Evolutionary conservation across 1,140 invertebrate genomes (phyloP).

Genomic region (Drosophila bipectinata): DNA sequence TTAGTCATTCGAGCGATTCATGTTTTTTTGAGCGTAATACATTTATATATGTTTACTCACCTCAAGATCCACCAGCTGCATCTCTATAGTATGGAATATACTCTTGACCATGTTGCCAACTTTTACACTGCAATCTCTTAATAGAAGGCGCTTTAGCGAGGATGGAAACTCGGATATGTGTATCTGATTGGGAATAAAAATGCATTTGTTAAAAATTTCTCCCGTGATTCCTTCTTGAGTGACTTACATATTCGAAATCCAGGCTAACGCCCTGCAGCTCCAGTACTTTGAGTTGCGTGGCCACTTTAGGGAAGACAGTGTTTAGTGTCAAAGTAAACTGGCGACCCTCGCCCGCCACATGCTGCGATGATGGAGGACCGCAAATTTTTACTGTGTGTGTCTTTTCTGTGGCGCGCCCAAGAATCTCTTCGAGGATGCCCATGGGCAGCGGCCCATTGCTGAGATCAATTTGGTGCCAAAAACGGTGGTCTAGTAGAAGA

Average conservation of each 20-base stretch:
- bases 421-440: conserved; percentile 83
- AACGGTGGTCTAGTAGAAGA: conserved; percentile 84
- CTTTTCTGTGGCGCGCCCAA: conserved; percentile 84
- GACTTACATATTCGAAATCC: conserved; percentile 84
- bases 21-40: too few relatives aligned
- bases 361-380: conserved; percentile 70
- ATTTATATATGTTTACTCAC: conserved; percentile 65
- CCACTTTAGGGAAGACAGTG: conserved; percentile 74
- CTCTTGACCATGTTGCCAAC: conserved; percentile 85
- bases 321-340: conserved; percentile 71
- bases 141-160: conserved; percentile 85
- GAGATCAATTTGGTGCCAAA: conserved; percentile 85
- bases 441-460: conserved; percentile 76
- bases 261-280: conserved; percentile 85
- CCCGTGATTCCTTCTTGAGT: background rate
- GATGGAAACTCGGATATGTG: conserved; percentile 86
- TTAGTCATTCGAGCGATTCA: too few relatives aligned
- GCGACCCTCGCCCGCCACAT: conserved; percentile 67
- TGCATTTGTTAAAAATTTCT: background rate
- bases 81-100: conserved; percentile 86
- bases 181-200: conserved; percentile 73
- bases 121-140: conserved; percentile 85
- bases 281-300: conserved; percentile 83
- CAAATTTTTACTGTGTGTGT: conserved; percentile 84
- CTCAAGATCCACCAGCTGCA: conserved; percentile 85